A percentile compares a stretch with the other conserved stretches of the same genome.
Conservation (phyloP, 1,140 invertebrate genomes). For the Drosophila triauraria region DNA sequence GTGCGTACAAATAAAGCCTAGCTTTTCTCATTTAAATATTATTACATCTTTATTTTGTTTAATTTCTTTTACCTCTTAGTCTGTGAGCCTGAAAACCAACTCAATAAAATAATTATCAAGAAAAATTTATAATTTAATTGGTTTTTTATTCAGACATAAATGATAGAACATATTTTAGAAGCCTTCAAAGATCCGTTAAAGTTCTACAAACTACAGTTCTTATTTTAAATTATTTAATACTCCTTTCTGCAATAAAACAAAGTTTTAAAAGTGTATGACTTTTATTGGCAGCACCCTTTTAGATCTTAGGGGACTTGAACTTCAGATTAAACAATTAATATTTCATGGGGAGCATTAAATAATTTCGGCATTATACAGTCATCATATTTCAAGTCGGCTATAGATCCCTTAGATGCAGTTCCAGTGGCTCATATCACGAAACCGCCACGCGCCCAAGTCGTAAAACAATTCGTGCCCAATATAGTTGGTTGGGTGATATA, state of each 20-base stretch:
- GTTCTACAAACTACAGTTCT: background rate
- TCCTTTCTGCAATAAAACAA: background rate
- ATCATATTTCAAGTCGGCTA: slow-evolving; percentile 22
- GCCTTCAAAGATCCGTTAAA: too few species aligned
- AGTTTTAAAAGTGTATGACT: too few species aligned
- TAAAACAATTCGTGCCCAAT: slow-evolving; percentile 59
- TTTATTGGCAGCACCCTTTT: background rate
- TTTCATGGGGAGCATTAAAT: slow-evolving; percentile 33
- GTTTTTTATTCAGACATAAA: too few species aligned
- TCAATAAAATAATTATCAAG: too few species aligned
- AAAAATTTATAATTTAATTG: too few species aligned
- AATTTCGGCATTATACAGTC: slow-evolving; percentile 33
- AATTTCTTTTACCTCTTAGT: too few species aligned
- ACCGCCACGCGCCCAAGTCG: slow-evolving; percentile 48
- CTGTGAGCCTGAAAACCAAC: too few species aligned
- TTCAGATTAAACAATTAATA: slow-evolving; percentile 38
- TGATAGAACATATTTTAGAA: too few species aligned
- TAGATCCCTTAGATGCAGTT: background rate
- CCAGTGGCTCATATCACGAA: slow-evolving; percentile 14
- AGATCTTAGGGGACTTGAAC: background rate
- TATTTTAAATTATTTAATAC: background rate
- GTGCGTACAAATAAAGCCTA: too few species aligned
- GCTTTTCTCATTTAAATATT: too few species aligned
- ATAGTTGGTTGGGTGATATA: slow-evolving; percentile 31
- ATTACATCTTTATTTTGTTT: too few species aligned